Evolutionary conservation across 1,140 invertebrate species (phyloP).

Genomic region (Archivesica marissinica): DNA sequence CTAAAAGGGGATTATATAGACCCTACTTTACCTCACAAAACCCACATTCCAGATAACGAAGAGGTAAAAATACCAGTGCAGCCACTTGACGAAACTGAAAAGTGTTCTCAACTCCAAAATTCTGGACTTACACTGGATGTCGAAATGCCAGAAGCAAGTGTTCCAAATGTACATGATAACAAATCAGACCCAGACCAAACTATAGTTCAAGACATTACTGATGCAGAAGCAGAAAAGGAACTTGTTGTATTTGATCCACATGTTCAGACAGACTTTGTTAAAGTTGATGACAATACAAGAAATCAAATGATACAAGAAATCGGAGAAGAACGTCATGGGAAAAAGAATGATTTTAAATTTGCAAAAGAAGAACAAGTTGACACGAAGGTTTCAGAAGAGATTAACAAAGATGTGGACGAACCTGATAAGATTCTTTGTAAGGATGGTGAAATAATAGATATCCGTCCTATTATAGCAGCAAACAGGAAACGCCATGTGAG

Average conservation of each 20-base stretch:
- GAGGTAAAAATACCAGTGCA: neutral
- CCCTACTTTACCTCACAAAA: slow-evolving; percentile 54
- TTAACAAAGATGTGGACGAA: slow-evolving; percentile 29
- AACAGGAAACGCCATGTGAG: slow-evolving; percentile 50
- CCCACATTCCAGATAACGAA: neutral
- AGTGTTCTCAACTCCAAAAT: neutral
- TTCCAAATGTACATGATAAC: no score
- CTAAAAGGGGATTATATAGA: slow-evolving; percentile 77
- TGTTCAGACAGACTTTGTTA: slow-evolving; percentile 24
- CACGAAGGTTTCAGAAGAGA: neutral
- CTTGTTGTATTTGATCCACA: no score
- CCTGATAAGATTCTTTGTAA: slow-evolving; percentile 26
- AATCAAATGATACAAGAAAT: neutral
- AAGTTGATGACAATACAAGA: neutral
- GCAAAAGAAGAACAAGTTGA: neutral
- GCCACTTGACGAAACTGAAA: neutral
- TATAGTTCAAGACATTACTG: no score
- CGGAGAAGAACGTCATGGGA: neutral
- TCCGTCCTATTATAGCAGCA: slow-evolving; percentile 47
- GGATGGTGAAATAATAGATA: slow-evolving; percentile 35
- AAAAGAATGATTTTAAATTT: slow-evolving; percentile 11
- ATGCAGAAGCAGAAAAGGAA: no score
- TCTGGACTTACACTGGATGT: neutral
- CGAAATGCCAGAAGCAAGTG: neutral
- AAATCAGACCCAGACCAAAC: neutral